Conservation (phyloP, 1,140 invertebrate genomes). For the Drosophila tropicalis region DNA sequence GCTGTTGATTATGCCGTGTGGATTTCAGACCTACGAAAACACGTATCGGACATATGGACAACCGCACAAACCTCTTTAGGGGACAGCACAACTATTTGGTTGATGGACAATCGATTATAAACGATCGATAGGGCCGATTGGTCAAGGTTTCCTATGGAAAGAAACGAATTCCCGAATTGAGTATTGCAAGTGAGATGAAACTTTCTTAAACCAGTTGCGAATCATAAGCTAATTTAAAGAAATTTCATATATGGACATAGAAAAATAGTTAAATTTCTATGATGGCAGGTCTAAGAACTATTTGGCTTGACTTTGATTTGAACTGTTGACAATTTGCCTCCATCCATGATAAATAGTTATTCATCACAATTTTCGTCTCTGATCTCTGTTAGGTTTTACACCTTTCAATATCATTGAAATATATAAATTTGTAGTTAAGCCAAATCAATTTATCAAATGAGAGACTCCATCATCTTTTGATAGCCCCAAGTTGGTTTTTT, state of each 20-base stretch:
- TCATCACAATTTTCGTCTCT: not conserved
- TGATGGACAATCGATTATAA: not conserved
- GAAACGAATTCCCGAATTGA: no score
- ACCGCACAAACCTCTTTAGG: not conserved
- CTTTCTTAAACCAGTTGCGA: no score
- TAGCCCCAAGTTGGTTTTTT: slow-evolving; percentile 25
- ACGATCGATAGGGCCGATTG: not conserved
- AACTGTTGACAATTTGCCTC: slow-evolving; percentile 7
- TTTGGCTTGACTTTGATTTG: no score
- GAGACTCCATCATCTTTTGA: slow-evolving; percentile 1
- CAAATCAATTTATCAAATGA: slow-evolving; percentile 41
- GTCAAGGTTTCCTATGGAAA: not conserved
- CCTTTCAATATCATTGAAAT: slow-evolving; percentile 7
- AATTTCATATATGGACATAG: no score
- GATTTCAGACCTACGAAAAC: slow-evolving; percentile 8
- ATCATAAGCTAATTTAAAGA: not conserved
- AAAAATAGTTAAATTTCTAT: no score
- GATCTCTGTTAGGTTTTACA: slow-evolving; percentile 23
- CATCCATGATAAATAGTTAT: not conserved
- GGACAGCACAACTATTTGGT: not conserved
- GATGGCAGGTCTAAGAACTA: no score
- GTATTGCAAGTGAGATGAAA: no score
- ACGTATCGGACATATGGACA: not conserved
- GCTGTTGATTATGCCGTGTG: slow-evolving; percentile 18
- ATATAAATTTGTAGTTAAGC: slow-evolving; percentile 10